Conservation (phyloP, 2,888 invertebrate species). For the Arctia plantaginis region DNA sequence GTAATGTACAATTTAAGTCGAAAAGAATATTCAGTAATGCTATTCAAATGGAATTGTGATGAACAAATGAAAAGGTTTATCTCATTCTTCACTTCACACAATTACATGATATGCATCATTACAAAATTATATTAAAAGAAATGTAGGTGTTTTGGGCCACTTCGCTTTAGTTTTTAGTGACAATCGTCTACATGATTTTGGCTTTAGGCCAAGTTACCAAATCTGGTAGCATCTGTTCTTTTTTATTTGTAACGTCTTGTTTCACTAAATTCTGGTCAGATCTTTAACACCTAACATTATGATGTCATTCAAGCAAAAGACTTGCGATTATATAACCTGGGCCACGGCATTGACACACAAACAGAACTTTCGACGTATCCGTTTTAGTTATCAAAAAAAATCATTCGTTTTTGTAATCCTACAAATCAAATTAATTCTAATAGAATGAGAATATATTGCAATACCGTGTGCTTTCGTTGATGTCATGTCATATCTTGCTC, state of each 20-base stretch:
- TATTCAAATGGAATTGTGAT: neutral
- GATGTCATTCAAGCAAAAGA: conserved; percentile 65
- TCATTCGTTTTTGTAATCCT: neutral
- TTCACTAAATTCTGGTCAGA: conserved; percentile 21
- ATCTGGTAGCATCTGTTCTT: conserved; percentile 25
- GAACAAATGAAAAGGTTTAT: conserved; percentile 15
- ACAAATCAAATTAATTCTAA: neutral
- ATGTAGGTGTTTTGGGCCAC: conserved; percentile 50
- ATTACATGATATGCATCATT: neutral
- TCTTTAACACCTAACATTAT: conserved; percentile 4
- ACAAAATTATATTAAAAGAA: conserved; percentile 11
- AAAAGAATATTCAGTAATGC: neutral
- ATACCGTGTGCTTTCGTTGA: too few relatives aligned
- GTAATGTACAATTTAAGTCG: neutral
- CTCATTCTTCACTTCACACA: conserved; percentile 36
- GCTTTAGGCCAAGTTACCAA: conserved; percentile 19
- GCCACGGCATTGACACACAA: conserved; percentile 30
- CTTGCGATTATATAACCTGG: conserved; percentile 56
- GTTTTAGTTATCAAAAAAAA: conserved; percentile 13
- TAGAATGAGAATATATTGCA: too few relatives aligned
- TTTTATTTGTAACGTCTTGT: conserved; percentile 17
- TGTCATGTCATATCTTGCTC: too few relatives aligned
- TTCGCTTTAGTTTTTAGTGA: conserved; percentile 34
- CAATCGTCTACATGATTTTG: conserved; percentile 26
- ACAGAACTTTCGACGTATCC: conserved; percentile 26